Base-by-base conservation (phyloP, 2,113 vertebrate genomes). In the Phycodurus eques region DNA sequence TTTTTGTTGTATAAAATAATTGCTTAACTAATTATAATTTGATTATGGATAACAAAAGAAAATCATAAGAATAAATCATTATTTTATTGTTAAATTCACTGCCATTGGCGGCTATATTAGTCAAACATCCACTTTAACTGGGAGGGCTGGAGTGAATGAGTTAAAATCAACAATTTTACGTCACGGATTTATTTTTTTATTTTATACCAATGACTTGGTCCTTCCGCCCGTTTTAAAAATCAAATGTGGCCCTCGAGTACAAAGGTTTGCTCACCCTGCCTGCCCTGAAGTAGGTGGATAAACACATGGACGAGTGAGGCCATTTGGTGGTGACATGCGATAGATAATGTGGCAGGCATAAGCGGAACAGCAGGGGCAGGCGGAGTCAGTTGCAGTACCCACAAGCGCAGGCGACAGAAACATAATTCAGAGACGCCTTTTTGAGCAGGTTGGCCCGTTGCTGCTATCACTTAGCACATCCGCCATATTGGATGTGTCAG, bases 351-450 rank as follows among this genome's bases (percentile, higher is more conserved):
- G 43, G 39, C 57, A 43, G 56, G 44, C 49, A 14, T 10, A 19
- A 57, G 56, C 1, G 60, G 46, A 43, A 11, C 20, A 80, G 31
- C 62, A 22, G 67, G 80, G 71, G 79, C 60, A 78, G 88, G 88
- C 71, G 87, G 82, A 73, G 88, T 39, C 35, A 39, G 6, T 76
- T 83, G 66, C 76, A 57, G 46, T 69, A 72, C 59, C 74, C 75
- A 63, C 75, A 73, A 61, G 72, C 57, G 11, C 49, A 39, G 51
- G 51, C 43, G 67, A 35, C 59, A 35, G 35, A 61, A 61, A 19
- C 31, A 33, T 19, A 8, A 61, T 35, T 35, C 31, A 35, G 8
- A 35, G 31, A 33, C 15, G 8, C 17, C 31, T 35, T 6, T 6
- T 14, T 35, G 59, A 61, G 2, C 59, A 35, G 2, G 14, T 61